Evolutionary conservation across 2,888 invertebrate species (phyloP).

Genomic region (Myopa testacea): DNA sequence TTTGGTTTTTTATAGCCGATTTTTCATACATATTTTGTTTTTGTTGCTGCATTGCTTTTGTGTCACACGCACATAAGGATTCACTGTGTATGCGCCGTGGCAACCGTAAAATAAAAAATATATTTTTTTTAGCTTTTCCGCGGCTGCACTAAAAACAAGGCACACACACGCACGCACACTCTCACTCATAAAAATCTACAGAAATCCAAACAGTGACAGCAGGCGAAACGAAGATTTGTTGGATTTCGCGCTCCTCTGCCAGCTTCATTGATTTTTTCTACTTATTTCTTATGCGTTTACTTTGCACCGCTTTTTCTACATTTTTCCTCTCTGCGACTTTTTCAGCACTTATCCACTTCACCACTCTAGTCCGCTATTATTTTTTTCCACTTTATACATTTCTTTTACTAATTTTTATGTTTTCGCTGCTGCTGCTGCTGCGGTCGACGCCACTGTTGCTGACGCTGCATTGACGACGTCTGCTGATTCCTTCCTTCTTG

Average conservation of each 20-base stretch:
- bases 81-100: neutral
- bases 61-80: neutral
- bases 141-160: slow-evolving; percentile 9
- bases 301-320: slow-evolving; percentile 20
- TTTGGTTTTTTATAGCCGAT: neutral
- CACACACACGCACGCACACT: slow-evolving; percentile 12
- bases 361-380: neutral
- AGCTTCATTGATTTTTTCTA: slow-evolving; percentile 32
- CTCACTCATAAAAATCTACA: neutral
- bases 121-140: slow-evolving; percentile 24
- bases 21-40: slow-evolving; percentile 1
- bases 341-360: slow-evolving; percentile 5
- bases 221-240: slow-evolving; percentile 19
- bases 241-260: slow-evolving; percentile 21
- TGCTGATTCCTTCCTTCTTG: neutral
- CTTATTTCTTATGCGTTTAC: slow-evolving; percentile 25
- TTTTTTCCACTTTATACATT: neutral
- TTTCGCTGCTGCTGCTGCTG: slow-evolving; percentile 21
- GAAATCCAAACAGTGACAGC: neutral
- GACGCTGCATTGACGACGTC: neutral
- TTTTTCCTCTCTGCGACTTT: slow-evolving; percentile 13
- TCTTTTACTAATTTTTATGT: slow-evolving; percentile 17
- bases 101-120: slow-evolving; percentile 23
- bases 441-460: slow-evolving; percentile 9
- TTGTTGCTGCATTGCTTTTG: slow-evolving; percentile 16